Evolutionary conservation across 2,797 vertebrate species (phyloP).

Genomic region (Ctenochaetus hawaiiensis): DNA sequence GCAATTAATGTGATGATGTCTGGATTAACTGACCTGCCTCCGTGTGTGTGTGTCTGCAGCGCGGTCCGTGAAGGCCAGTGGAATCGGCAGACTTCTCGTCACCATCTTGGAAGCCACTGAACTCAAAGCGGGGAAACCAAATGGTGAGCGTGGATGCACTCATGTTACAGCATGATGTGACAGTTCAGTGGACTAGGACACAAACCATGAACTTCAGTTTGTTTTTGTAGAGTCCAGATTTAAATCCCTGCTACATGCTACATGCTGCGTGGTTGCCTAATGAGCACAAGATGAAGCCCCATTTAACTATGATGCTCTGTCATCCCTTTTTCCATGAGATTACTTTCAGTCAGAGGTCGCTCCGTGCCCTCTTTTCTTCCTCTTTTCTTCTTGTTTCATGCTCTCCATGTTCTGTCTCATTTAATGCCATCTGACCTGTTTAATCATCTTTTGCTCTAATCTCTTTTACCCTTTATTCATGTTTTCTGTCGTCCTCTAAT

Average conservation of each 20-base stretch:
- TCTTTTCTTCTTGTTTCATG: no score
- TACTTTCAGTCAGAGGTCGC: not conserved
- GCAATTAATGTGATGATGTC: not conserved
- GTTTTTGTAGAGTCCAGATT: not conserved
- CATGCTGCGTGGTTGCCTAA: not conserved
- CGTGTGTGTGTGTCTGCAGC: slow-evolving; percentile 76
- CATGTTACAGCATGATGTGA: not conserved
- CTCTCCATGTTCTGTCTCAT: not conserved
- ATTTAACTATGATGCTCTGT: not conserved
- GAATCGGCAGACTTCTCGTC: slow-evolving; percentile 95
- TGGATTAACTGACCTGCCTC: slow-evolving; percentile 1
- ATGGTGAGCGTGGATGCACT: slow-evolving; percentile 83
- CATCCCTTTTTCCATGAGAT: not conserved
- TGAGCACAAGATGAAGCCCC: slow-evolving; percentile 6
- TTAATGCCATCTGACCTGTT: not conserved
- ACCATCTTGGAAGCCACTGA: slow-evolving; percentile 94
- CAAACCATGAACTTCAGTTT: not conserved
- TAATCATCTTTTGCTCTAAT: not conserved
- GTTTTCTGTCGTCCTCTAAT: not conserved
- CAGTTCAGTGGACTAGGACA: slow-evolving; percentile 10
- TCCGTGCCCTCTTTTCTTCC: not conserved
- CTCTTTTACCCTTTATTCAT: no score
- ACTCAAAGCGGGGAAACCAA: slow-evolving; percentile 92
- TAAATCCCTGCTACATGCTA: not conserved
- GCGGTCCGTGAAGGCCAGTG: slow-evolving; percentile 91